Evolutionary conservation across 2,113 vertebrate species (phyloP), one percentile per base, ranked within the genome.

Genomic region (Phyllostomus hastatus): DNA sequence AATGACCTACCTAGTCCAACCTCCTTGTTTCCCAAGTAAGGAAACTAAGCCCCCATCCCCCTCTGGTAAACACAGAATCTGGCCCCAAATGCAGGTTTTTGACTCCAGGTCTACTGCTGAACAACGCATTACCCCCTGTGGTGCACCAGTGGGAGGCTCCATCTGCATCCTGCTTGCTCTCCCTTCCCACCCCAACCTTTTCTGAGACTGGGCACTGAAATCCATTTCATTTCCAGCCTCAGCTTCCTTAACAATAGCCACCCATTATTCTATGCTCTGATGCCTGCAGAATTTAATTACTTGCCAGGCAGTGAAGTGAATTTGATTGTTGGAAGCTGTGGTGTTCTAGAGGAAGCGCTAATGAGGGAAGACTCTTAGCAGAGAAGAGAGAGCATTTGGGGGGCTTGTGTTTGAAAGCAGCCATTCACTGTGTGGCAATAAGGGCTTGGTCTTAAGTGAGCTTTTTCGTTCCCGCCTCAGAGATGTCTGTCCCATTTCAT

Each of bases 221-320:
- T 94, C 91, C 95, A 35, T 83, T 88, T 89, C 95, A 33, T 90
- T 88, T 84, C 12, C 88, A 94, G 90, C 38, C 87, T 59, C 90
- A 31, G 95, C 61, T 5, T 78, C 90, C 82, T 61, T 43, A 90
- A 97, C 97, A 98, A 97, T 97, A 97, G 97, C 46, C 92, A 80
- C 96, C 95, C 95, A 90, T 96, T 96, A 91, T 96, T 93, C 90
- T 91, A 10, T 86, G 89, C 96, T 96, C 73, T 4, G 88, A 95
- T 91, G 97, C 96, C 94, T 96, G 87, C 83, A 52, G 97, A 96
- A 97, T 98, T 95, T 97, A 97, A 97, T 97, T 96, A 95, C 94
- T 96, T 69, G 94, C 91, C 78, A 3, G 38, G 94, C 85, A 33
- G 64, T 83, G 97, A 96, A 94, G 97, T 96, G 97, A 95, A 95